Conservation (phyloP, 2,797 vertebrate genomes). For the Gymnoscopelus microlampas region DNA sequence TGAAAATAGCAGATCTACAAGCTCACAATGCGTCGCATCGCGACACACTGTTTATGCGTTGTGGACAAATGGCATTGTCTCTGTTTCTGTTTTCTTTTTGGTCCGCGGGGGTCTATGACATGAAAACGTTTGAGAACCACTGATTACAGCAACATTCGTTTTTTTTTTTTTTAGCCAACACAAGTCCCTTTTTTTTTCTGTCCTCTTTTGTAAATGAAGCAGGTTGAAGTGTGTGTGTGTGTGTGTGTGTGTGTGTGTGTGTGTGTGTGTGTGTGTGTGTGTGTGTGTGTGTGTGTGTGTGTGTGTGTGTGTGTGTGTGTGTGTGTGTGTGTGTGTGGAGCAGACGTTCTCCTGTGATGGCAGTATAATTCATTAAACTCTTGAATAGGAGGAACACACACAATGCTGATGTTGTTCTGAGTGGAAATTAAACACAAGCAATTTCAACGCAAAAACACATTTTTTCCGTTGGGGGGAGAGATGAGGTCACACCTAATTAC, state of each 20-base stretch:
- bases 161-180: too few relatives aligned
- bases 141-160: too few relatives aligned
- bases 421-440: constrained; percentile 53
- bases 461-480: constrained; percentile 16
- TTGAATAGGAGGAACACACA: constrained; percentile 42
- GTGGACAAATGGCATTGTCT: too few relatives aligned
- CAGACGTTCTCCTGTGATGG: background rate
- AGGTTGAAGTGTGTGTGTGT: constrained; percentile 19
- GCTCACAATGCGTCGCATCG: too few relatives aligned
- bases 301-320: constrained; percentile 38
- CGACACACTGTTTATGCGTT: too few relatives aligned
- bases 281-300: constrained; percentile 44
- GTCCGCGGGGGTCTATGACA: too few relatives aligned
- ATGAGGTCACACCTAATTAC: constrained; percentile 59
- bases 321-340: constrained; percentile 36
- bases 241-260: constrained; percentile 34
- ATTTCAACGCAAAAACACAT: constrained; percentile 33
- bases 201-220: constrained; percentile 13
- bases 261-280: constrained; percentile 36
- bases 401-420: constrained; percentile 42
- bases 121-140: too few relatives aligned
- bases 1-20: too few relatives aligned
- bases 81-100: too few relatives aligned
- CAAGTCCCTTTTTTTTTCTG: too few relatives aligned
- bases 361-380: constrained; percentile 56